Evolutionary conservation across 2,113 vertebrate genomes (phyloP), one percentile per base, ranked within the genome.

Genomic region (Paraplagusia blochii): DNA sequence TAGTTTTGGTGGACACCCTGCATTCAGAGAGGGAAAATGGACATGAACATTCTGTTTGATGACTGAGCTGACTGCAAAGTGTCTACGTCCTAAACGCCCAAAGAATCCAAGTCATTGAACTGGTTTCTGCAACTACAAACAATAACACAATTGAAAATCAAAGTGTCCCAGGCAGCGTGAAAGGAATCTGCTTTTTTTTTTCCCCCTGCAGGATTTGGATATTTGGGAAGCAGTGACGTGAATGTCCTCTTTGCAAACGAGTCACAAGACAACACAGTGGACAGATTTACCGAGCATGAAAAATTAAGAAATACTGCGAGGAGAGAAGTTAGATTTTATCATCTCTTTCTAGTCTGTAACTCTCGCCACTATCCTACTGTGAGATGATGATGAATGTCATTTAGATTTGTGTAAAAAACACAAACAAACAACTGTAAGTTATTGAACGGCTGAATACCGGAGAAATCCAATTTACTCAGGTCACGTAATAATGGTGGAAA

Each of bases 1-100:
- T 96, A 71, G 88, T 90, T 88, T 95, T 95, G 63, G 87, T 81
- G 73, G 94, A 96, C 86, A 91, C 93, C 89, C 95, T 98, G 82
- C 18, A 58, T 67, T 67, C 49, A n/a, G 60, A 70, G 18, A 58
- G 64, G n/a, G 70, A 45, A n/a, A 46, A 14, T 34, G 17, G 16
- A 46, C 19, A 53, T 59, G 22, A 72, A 29, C 16, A 58, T 8
- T 13, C 50, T 16, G 44, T 15, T 55, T 58, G 10, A 12, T 51
- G 7, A 9, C 4, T 9, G 18, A 8, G 18, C 36, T 45, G 29
- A 1, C 29, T 56, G 55, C 39, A 35, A 11, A 50, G 5, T 22
- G 13, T 42, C 15, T 52, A 11, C 16, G 11, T 46, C 13, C 4
- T 9, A 1, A 36, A 53, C 54, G 53, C 62, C 34, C 38, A 9